Base-by-base conservation (phyloP, 1,140 invertebrate genomes). In the Copidosoma floridanum region DNA sequence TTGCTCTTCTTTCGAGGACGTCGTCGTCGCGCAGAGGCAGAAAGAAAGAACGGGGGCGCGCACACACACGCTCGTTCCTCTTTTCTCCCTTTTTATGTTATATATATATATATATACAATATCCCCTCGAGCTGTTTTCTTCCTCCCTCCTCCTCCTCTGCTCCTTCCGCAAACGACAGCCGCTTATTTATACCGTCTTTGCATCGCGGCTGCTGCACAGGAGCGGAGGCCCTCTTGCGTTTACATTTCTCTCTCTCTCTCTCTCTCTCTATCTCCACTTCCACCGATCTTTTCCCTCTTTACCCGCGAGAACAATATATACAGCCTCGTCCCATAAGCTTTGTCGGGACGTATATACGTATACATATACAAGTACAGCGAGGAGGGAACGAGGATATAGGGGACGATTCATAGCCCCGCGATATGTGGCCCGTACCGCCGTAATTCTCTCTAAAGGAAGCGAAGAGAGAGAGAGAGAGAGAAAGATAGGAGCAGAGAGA, bases 121-220 rank as follows among this genome's bases (percentile, higher is more conserved):
- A n/a, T 65, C 46, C 61, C 54, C 63, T 41, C 67, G 71, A 67
- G 64, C 68, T 74, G 67, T 65, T 71, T 74, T 66, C 72, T 65
- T 74, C 73, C 73, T 64, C 64, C 65, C 62, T n/a, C n/a, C n/a
- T n/a, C n/a, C 71, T 68, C 69, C 68, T 69, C 68, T 65, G 37
- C 47, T 79, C 74, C 74, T 79, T 78, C 76, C 75, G 78, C 76
- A 80, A 79, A 76, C 74, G 78, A 79, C 77, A 80, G 78, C 73
- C 76, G 73, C 74, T 80, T 80, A 80, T 80, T 80, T 80, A 80
- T 80, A 80, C 75, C 72, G 73, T 75, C 76, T 78, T 78, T 77
- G 75, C 75, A 80, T 80, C 73, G 75, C 65, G n/a, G 38, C 64
- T 32, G 37, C 38, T 18, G 48, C 71, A 72, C 72, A 44, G 70